phyloP scores from a whole-genome alignment of 2,797 vertebrate species.

The Halcyon leucocephala region DNA sequence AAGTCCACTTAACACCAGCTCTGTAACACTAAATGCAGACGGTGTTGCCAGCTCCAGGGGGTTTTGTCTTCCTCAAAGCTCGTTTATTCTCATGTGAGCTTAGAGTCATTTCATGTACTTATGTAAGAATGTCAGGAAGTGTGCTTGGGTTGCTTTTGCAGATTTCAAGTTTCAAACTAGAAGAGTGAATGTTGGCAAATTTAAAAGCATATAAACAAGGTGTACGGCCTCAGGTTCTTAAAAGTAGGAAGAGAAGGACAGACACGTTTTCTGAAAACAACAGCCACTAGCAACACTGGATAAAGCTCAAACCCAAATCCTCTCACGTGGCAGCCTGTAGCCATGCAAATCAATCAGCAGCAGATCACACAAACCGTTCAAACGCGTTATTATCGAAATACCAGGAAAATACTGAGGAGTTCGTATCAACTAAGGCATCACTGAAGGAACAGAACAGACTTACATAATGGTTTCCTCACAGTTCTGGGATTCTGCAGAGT shows the following conservation, averaged over 20 bases:
- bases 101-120: not conserved
- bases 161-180: not conserved
- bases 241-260: not conserved
- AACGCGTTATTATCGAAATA: not conserved
- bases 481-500: conserved; percentile 80
- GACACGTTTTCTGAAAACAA: not conserved
- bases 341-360: not conserved
- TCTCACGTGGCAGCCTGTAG: not conserved
- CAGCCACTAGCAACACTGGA: not conserved
- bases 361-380: not conserved
- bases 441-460: conserved; percentile 68
- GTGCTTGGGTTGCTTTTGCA: not conserved
- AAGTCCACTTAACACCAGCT: not conserved
- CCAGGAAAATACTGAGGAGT: not conserved
- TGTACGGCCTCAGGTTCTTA: not conserved
- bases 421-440: not conserved
- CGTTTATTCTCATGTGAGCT: rapidly evolving
- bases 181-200: not conserved
- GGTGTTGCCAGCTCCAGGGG: not conserved
- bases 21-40: not conserved
- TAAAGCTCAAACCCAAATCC: not conserved
- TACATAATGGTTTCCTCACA: conserved; percentile 83
- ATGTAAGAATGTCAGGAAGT: rapidly evolving
- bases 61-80: not conserved
- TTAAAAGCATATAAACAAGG: not conserved